Evolutionary conservation across 2,888 invertebrate genomes (phyloP), one percentile per base, ranked within the genome.

Genomic region (Pteria penguin): DNA sequence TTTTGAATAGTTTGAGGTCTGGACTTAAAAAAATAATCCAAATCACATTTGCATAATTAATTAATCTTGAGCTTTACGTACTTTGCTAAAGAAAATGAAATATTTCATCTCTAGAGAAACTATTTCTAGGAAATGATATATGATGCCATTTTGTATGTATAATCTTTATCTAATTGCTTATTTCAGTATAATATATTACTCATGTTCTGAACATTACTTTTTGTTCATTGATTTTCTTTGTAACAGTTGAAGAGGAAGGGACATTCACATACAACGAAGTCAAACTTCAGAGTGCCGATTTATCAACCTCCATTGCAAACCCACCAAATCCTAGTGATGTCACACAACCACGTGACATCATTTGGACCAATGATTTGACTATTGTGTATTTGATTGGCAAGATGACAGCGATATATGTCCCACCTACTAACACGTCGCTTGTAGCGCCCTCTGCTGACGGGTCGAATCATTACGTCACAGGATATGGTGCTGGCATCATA

Each of bases 321-420:
- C 71, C 71, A 3, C 11, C 52, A 18, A 32, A 71, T 14, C 71
- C 71, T n/a, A 71, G 32, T 45, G 62, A 62, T 36, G 31, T 63
- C 29, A 31, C 62, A 14, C 52, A 52, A 62, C 71, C 31, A 32
- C 62, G 60, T 18, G 58, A 58, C 4, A 54, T 24, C 4, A 33
- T 52, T 8, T 71, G 36, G 31, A 62, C 60, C 3, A 71, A 71
- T 52, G 61, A 71, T 33, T 18, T 63, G 18, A 32, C 32, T 27
- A 27, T 63, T 22, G 36, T 36, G 18, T 27, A 11, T 24, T 45
- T 63, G 1, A 63, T 36, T n/a, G 45, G 36, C 22, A 63, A 45
- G 36, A 18, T 63, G 18, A 63, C 36, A n/a, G 36, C 63, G 1
- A 11, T 27, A n/a, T 63, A 36, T 26, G 26, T 14, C 18, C 63